A percentile compares a stretch with the other conserved stretches of the same genome.
Conservation (phyloP, 1,140 invertebrate species). For the Conus betulinus region DNA sequence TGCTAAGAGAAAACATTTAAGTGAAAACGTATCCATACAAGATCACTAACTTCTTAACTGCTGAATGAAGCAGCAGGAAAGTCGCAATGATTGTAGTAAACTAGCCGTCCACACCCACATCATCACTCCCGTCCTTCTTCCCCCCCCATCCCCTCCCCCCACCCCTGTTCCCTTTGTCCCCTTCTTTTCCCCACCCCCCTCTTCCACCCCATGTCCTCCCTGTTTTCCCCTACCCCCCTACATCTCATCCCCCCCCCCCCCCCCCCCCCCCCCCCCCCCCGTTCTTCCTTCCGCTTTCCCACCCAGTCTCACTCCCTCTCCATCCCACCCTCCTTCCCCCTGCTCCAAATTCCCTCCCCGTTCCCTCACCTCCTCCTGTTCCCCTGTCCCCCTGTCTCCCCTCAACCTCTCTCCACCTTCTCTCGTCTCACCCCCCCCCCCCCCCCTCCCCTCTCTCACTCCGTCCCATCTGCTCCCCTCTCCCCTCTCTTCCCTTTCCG, state of each 20-base stretch:
- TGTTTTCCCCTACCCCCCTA: not conserved
- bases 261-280: not conserved
- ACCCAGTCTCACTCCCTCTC: constrained; percentile 3
- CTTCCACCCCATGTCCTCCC: not conserved
- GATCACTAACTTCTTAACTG: too few species aligned
- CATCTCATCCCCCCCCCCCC: not conserved
- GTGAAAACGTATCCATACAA: too few species aligned
- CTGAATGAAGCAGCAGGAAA: too few species aligned
- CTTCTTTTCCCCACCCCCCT: not conserved
- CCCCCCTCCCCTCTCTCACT: constrained; percentile 25
- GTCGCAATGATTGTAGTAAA: too few species aligned
- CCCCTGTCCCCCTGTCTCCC: not conserved
- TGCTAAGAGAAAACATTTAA: too few species aligned
- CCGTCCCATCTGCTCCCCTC: not conserved
- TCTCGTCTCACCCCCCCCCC: not conserved
- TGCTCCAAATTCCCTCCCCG: not conserved
- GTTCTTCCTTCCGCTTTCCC: not conserved
- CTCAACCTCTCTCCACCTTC: not conserved
- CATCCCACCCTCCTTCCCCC: not conserved
- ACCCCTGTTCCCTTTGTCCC: not conserved
- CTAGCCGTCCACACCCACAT: too few species aligned
- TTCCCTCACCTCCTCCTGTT: not conserved
- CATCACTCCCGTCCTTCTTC: too few species aligned
- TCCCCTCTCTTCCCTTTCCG: not conserved
- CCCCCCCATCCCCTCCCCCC: not conserved